phyloP scores from a whole-genome alignment of 2,113 vertebrate genomes.

The Nibea coibor region DNA sequence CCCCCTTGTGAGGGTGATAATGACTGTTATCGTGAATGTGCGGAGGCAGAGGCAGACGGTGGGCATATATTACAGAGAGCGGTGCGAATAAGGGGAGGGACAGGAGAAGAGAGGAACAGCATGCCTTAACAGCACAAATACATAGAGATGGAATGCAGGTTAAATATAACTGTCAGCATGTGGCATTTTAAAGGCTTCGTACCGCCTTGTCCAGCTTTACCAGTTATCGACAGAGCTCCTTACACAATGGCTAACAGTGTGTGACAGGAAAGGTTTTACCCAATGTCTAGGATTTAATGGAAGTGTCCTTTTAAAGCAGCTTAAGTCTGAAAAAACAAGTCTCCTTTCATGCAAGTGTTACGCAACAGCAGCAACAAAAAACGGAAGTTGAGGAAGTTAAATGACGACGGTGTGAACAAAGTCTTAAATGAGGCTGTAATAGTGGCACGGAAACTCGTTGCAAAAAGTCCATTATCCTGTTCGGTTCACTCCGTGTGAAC shows the following conservation, averaged over 20 bases:
- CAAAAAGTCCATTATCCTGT: conserved; percentile 6
- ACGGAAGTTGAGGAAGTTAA: neutral
- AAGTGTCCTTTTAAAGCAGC: conserved; percentile 1
- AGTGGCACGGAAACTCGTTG: neutral
- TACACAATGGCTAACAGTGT: conserved; percentile 27
- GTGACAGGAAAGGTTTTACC: conserved; percentile 31
- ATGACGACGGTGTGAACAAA: conserved; percentile 1
- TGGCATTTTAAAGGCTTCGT: conserved; percentile 46
- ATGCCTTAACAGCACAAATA: conserved; percentile 21
- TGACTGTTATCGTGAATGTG: conserved; percentile 58
- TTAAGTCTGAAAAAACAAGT: conserved; percentile 1
- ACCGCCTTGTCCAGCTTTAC: neutral
- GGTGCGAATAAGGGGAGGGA: conserved; percentile 10
- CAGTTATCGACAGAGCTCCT: conserved; percentile 24
- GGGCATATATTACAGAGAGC: conserved; percentile 38
- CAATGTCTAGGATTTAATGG: conserved; percentile 43
- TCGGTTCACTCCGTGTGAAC: neutral
- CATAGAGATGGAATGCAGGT: conserved; percentile 1
- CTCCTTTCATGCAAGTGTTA: neutral
- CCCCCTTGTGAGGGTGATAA: conserved; percentile 62
- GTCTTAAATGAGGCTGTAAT: neutral
- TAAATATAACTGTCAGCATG: conserved; percentile 50
- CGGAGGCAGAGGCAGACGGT: conserved; percentile 37
- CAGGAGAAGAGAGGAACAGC: conserved; percentile 2
- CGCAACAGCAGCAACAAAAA: neutral